Evolutionary conservation across 2,888 invertebrate genomes (phyloP), one percentile per base, ranked within the genome.

Genomic region (Brachyopa scutellaris): DNA sequence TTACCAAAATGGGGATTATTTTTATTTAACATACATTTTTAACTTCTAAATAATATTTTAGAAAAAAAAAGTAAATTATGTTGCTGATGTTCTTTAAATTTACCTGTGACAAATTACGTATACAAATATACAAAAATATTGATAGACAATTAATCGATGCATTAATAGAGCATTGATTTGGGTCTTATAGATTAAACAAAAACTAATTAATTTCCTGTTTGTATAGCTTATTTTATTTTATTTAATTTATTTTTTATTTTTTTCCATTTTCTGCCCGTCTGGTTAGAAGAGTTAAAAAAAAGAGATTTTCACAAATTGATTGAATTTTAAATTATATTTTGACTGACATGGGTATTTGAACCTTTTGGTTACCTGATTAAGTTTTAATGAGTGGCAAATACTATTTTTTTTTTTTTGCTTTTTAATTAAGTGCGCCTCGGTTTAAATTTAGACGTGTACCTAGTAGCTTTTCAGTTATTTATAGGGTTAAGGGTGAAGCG

Each of bases 91-190:
- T n/a, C n/a, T n/a, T n/a, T n/a, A n/a, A n/a, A n/a, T n/a, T n/a
- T n/a, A n/a, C n/a, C n/a, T n/a, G n/a, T n/a, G n/a, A n/a, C n/a
- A n/a, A n/a, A n/a, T n/a, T n/a, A n/a, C n/a, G n/a, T n/a, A 26
- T 26, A 26, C 26, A 26, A 5, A 6, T 26, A 6, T 26, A 26
- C 4, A 26, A 26, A 26, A 26, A 26, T 5, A 26, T 3, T 38
- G 47, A 29, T 59, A 36, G 33, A 45, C 57, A 80, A 69, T 69
- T 80, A 74, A 80, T 69, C 64, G 72, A 31, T 19, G 42, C 38
- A 51, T 80, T 80, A 80, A 80, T 70, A 70, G 69, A 69, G 70
- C 76, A 80, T 80, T 76, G 74, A 59, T 80, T 70, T 70, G 42
- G 80, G 78, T 64, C 49, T 74, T 74, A 47, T 57, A 23, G 11